Evolutionary conservation across 2,797 vertebrate species (phyloP).

Genomic region (Labroides dimidiatus): DNA sequence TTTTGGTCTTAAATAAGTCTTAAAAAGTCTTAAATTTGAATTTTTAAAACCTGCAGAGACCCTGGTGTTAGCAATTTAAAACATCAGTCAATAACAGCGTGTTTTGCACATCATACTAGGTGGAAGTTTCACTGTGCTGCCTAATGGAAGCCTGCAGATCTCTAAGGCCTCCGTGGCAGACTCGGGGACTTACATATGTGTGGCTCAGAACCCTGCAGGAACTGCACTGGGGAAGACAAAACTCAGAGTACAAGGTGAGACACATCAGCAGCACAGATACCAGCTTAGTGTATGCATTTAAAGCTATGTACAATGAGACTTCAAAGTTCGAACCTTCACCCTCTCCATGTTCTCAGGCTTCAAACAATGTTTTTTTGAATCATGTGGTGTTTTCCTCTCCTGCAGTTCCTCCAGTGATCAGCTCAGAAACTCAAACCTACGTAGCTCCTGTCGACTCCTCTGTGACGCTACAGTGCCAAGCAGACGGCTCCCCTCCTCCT

Average conservation of each 20-base stretch:
- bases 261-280: neutral
- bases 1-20: no score
- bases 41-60: no score
- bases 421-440: conserved; percentile 78
- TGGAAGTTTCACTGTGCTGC: conserved; percentile 84
- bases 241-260: conserved; percentile 92
- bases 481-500: conserved; percentile 88
- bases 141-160: conserved; percentile 91
- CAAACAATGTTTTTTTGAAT: neutral
- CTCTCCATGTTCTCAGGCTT: no score
- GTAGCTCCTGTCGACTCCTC: conserved; percentile 88
- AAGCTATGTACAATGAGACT: no score
- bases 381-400: conserved; percentile 2
- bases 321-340: no score
- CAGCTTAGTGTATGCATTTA: neutral
- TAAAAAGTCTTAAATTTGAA: no score
- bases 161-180: conserved; percentile 86
- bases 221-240: conserved; percentile 95
- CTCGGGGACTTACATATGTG: conserved; percentile 93
- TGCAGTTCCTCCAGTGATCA: conserved; percentile 92
- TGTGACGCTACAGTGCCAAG: conserved; percentile 87
- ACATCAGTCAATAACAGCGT: neutral
- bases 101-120: conserved; percentile 71
- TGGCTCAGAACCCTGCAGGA: conserved; percentile 96
- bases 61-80: neutral